Percentiles rank a stretch among this genome's conserved stretches.
Conservation (phyloP, 2,888 invertebrate species). For the Ditula angustiorana region DNA sequence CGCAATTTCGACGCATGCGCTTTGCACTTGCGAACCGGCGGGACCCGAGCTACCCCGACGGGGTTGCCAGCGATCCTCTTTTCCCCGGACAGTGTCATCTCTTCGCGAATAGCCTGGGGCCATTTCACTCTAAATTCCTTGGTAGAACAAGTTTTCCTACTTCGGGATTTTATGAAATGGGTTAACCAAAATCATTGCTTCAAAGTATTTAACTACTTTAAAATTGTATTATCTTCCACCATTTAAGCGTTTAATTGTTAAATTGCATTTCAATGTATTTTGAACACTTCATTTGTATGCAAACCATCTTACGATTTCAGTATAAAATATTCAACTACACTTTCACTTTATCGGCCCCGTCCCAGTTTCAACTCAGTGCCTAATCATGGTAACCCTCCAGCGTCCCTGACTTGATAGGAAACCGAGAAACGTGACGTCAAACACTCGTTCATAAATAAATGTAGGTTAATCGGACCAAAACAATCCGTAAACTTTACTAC, state of each 20-base stretch:
- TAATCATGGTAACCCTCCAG: conserved; percentile 49
- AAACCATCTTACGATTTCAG: background rate
- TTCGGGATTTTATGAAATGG: background rate
- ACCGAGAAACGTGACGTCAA: conserved; percentile 84
- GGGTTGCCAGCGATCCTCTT: conserved; percentile 28
- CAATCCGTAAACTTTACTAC: conserved; percentile 58
- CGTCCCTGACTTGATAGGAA: conserved; percentile 79
- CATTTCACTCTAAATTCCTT: background rate
- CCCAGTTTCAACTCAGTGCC: conserved; percentile 1
- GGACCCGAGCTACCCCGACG: conserved; percentile 63
- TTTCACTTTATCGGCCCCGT: background rate
- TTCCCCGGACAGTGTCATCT: conserved; percentile 25
- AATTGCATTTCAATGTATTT: background rate
- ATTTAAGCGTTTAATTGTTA: no score
- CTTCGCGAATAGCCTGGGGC: background rate
- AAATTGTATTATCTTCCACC: background rate
- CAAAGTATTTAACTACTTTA: no score
- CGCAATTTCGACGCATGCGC: conserved; percentile 83
- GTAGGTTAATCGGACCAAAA: conserved; percentile 76
- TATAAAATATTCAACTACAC: background rate
- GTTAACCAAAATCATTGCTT: background rate
- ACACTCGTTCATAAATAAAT: conserved; percentile 72
- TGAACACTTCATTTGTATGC: background rate
- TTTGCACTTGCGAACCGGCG: conserved; percentile 71
- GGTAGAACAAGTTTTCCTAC: background rate